A percentile compares a stretch with the other conserved stretches of the same genome.
phyloP scores from a whole-genome alignment of 2,797 vertebrate species.

The Selene dorsalis region DNA sequence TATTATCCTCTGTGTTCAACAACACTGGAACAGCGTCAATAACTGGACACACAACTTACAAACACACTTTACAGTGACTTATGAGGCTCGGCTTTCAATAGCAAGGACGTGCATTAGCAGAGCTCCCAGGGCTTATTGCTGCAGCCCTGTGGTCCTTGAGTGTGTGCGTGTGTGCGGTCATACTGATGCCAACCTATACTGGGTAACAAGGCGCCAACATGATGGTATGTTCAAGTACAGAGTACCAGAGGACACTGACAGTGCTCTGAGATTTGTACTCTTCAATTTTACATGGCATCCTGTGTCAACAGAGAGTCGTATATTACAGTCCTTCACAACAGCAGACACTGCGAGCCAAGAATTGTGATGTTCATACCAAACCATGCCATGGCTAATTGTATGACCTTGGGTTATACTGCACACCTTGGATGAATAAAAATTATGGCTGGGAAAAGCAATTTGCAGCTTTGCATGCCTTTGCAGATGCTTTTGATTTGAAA shows the following conservation, averaged over 20 bases:
- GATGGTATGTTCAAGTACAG: neutral
- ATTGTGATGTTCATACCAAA: neutral
- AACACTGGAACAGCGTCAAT: neutral
- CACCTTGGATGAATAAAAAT: neutral
- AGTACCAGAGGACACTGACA: conserved; percentile 12
- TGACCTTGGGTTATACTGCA: conserved; percentile 27
- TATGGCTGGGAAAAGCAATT: conserved; percentile 9
- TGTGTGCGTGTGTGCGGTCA: conserved; percentile 11
- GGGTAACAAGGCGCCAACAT: conserved; percentile 26
- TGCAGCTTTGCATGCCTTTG: conserved; percentile 2
- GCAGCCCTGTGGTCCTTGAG: conserved; percentile 15
- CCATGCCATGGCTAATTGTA: neutral
- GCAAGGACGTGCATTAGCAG: conserved; percentile 13
- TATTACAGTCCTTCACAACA: neutral
- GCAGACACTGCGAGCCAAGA: neutral
- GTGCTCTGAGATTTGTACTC: neutral
- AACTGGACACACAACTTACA: conserved; percentile 7
- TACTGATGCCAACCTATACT: conserved; percentile 29
- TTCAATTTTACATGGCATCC: neutral
- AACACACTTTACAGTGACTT: neutral
- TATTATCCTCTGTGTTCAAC: conserved; percentile 24
- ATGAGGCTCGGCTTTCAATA: conserved; percentile 16
- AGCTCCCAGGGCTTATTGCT: conserved; percentile 24
- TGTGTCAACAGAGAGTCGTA: neutral
- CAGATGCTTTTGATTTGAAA: neutral